These are phyloP conservation scores for Fistularia tabacaria DNA, from an alignment of 2,797 vertebrate species.

Conservation along the genomic window DNA sequence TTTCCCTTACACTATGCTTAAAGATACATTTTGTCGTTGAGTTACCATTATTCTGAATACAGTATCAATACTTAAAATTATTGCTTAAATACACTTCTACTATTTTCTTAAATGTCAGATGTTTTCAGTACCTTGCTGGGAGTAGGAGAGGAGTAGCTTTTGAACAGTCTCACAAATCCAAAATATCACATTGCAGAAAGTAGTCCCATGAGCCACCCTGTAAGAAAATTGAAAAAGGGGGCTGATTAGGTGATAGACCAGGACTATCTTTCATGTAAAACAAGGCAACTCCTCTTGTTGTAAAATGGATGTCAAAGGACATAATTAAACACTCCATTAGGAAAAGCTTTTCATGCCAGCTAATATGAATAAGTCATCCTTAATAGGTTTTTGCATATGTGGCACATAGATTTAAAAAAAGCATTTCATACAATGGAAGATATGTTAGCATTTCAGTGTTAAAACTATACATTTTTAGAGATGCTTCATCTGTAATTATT, in stretches of 20 bases:
- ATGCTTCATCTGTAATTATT: conserved; percentile 32
- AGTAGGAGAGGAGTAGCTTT: conserved; percentile 22
- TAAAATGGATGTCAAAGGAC: conserved; percentile 12
- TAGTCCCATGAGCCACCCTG: conserved; percentile 50
- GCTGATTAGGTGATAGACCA: conserved; percentile 26
- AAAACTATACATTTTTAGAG: no score
- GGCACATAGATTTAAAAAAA: no score
- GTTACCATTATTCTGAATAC: no score
- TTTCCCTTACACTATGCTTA: no score
- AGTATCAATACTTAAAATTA: no score
- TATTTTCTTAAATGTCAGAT: neutral
- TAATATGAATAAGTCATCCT: conserved; percentile 15
- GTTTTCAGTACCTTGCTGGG: conserved; percentile 41
- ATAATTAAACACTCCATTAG: conserved; percentile 26
- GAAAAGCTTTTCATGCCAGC: conserved; percentile 18
- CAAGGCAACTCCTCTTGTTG: conserved; percentile 4
- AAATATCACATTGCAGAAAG: conserved; percentile 61
- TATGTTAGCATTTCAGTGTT: no score
- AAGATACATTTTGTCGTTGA: no score
- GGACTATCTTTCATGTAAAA: conserved; percentile 1
- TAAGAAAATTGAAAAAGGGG: conserved; percentile 35
- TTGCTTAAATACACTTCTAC: no score
- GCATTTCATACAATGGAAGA: no score
- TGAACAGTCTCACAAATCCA: conserved; percentile 47
- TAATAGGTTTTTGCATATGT: conserved; percentile 1